Evolutionary conservation across 1,140 invertebrate genomes (phyloP).

Genomic region (Polyergus mexicanus): DNA sequence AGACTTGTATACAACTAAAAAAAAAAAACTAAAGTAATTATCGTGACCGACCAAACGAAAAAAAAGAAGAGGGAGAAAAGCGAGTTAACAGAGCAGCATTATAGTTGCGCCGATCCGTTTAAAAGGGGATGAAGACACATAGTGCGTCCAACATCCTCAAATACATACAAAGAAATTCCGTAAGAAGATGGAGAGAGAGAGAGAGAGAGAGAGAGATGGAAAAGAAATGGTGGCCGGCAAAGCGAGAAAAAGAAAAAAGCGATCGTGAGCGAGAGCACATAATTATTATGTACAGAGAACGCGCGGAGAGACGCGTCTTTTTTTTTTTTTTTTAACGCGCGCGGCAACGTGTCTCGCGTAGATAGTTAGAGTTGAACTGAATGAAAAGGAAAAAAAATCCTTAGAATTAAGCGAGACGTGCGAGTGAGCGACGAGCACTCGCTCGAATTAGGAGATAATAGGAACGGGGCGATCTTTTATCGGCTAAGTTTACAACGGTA

Average conservation of each 20-base stretch:
- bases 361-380: slow-evolving; percentile 50
- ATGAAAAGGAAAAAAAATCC: slow-evolving; percentile 35
- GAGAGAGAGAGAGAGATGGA: slow-evolving; percentile 10
- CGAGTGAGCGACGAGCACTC: slow-evolving; percentile 50
- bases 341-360: slow-evolving; percentile 40
- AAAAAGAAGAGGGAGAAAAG: slow-evolving; percentile 17
- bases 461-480: slow-evolving; percentile 48
- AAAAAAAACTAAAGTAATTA: slow-evolving; percentile 81
- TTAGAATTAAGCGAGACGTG: slow-evolving; percentile 28
- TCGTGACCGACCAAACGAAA: slow-evolving; percentile 83
- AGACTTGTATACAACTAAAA: slow-evolving; percentile 81
- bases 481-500: slow-evolving; percentile 78
- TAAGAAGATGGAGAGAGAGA: not conserved
- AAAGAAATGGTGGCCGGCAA: slow-evolving; percentile 24
- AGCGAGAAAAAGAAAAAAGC: slow-evolving; percentile 24
- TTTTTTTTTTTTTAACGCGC: slow-evolving; percentile 3
- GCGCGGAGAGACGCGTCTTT: slow-evolving; percentile 35
- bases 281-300: slow-evolving; percentile 59
- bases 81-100: slow-evolving; percentile 64
- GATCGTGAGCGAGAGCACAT: slow-evolving; percentile 31
- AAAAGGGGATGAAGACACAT: slow-evolving; percentile 8
- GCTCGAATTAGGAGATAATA: slow-evolving; percentile 77
- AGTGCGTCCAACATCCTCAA: not conserved
- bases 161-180: slow-evolving; percentile 1
- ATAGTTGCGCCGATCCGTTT: slow-evolving; percentile 64